Conservation (phyloP, 2,113 vertebrate species). For the Circaetus cinerascens region DNA sequence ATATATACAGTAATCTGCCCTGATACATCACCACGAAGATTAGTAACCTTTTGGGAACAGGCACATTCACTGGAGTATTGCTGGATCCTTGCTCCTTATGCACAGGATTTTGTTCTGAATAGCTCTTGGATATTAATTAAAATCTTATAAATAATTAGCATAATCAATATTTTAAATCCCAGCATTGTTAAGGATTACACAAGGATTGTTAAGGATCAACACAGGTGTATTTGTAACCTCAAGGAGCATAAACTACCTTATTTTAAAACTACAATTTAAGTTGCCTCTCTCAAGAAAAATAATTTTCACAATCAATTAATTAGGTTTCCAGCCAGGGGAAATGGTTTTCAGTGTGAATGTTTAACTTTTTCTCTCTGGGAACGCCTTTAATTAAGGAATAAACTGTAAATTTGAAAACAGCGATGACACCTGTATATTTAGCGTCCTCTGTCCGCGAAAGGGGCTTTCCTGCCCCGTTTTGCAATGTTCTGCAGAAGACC, state of each 20-base stretch:
- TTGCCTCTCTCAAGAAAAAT: not conserved
- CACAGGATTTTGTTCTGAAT: not conserved
- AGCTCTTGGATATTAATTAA: not conserved
- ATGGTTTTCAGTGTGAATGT: not conserved
- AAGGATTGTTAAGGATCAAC: not conserved
- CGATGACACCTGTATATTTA: not conserved
- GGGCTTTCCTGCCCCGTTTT: not conserved
- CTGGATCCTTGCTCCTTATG: not conserved
- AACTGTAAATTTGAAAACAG: not conserved
- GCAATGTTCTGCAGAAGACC: not conserved
- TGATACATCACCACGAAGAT: not conserved
- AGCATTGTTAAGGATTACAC: not conserved
- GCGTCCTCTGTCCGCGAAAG: not conserved
- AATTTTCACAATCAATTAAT: conserved; percentile 24
- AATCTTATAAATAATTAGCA: not conserved
- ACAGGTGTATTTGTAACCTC: conserved; percentile 21
- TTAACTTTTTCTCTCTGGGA: conserved; percentile 5
- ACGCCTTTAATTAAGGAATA: conserved; percentile 11
- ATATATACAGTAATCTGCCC: not conserved
- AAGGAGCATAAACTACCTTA: conserved; percentile 15
- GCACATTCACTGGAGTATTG: not conserved
- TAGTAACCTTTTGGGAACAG: not conserved
- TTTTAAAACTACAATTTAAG: conserved; percentile 11
- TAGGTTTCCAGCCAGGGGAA: conserved; percentile 18
- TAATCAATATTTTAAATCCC: not conserved